phyloP scores from a whole-genome alignment of 35 echinoderm and acorn worm species.

The Ophiothrix spiculata region DNA sequence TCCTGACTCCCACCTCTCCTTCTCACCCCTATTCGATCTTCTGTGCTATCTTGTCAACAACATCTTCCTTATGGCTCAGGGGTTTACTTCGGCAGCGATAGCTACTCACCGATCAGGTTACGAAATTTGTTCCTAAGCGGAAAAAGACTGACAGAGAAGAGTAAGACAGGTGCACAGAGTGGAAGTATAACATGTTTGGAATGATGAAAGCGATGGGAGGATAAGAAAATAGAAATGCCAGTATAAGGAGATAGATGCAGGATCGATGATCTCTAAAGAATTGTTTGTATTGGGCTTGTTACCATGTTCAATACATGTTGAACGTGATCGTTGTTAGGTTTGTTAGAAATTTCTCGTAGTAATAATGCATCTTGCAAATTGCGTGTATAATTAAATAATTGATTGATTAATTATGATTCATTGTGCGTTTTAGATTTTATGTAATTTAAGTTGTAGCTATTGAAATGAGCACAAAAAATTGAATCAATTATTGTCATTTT shows the following conservation, averaged over 20 bases:
- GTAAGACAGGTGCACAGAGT: background rate
- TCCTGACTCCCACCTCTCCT: background rate
- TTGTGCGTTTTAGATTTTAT: too few relatives aligned
- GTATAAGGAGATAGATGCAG: background rate
- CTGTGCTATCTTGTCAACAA: background rate
- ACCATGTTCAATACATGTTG: too few relatives aligned
- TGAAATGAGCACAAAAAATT: too few relatives aligned
- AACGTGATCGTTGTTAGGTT: too few relatives aligned
- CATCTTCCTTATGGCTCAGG: conserved; percentile 1
- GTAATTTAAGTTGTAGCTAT: too few relatives aligned
- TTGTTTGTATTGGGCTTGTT: background rate
- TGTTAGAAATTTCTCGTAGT: too few relatives aligned
- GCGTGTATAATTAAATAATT: too few relatives aligned
- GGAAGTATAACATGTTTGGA: background rate
- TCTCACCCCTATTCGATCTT: background rate
- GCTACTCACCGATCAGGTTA: background rate
- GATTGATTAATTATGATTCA: too few relatives aligned
- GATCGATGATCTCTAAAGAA: background rate
- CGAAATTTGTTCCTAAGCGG: conserved; percentile 5
- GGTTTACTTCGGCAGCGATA: background rate
- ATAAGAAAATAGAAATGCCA: background rate
- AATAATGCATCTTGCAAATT: too few relatives aligned
- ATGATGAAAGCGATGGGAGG: conserved; percentile 5
- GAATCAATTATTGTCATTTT: too few relatives aligned
- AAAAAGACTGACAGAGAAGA: background rate